phyloP scores from a whole-genome alignment of 2,797 vertebrate species.

The Capromys pilorides region DNA sequence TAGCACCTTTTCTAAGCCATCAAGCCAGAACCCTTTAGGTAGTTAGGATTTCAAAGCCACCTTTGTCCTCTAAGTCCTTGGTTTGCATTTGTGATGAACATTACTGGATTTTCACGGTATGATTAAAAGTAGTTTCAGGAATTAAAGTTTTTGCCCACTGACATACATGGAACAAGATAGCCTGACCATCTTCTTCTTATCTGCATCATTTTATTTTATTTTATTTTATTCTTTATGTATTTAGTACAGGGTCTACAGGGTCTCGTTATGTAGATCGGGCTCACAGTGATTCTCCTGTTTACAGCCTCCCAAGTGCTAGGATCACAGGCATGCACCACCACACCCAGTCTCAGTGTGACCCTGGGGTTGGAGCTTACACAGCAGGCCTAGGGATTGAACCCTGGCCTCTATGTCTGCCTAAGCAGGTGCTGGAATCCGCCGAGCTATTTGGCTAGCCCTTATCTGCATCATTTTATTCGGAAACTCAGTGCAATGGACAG shows the following conservation, averaged over 20 bases:
- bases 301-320: too few relatives aligned
- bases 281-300: too few relatives aligned
- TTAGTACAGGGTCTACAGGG: too few relatives aligned
- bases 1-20: slow-evolving; percentile 60
- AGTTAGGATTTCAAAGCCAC: slow-evolving; percentile 57
- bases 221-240: too few relatives aligned
- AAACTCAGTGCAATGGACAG: background rate
- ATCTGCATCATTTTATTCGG: background rate
- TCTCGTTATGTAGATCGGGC: too few relatives aligned
- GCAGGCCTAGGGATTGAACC: too few relatives aligned
- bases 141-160: slow-evolving; percentile 51
- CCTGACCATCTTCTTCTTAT: slow-evolving; percentile 15
- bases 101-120: slow-evolving; percentile 41
- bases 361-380: too few relatives aligned
- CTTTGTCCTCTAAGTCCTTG: slow-evolving; percentile 12
- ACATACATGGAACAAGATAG: slow-evolving; percentile 42
- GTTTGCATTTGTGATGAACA: slow-evolving; percentile 47
- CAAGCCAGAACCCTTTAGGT: slow-evolving; percentile 47
- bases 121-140: slow-evolving; percentile 53
- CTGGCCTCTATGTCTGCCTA: too few relatives aligned
- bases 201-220: background rate
- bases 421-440: too few relatives aligned
- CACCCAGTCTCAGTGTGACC: too few relatives aligned
- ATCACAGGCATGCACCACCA: too few relatives aligned
- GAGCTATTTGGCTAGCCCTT: background rate